Evolutionary conservation across 2,113 vertebrate species (phyloP), one percentile per base, ranked within the genome.

Genomic region (Crotalus viridis): DNA sequence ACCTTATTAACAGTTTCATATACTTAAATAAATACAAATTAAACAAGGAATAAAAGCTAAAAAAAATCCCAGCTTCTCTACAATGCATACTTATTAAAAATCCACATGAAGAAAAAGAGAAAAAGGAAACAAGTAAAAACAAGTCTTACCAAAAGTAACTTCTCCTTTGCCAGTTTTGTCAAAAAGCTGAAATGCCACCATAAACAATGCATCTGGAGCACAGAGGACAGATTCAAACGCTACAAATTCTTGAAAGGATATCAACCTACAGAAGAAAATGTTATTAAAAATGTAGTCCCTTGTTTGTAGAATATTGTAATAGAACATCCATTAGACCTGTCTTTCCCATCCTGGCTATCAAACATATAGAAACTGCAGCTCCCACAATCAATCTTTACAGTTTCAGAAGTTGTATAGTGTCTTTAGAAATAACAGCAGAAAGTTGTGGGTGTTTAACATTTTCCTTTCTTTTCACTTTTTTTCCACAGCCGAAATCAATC

Each of bases 191-290:
- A 99, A 99, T 90, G 98, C 98, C 89, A 99, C 98, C 96, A 98
- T 97, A 95, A 98, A 99, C 94, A 98, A 97, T 1, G 98, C 98
- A 94, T 99, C 98, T 15, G 98, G 98, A 94, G 98, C 98, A 89
- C 98, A 99, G 61, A 99, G 97, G 95, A 98, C 98, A 48, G 98
- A 98, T 95, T 99, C 98, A 93, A 99, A 99, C 0, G 98, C 98
- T 93, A 98, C 97, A 97, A 99, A 99, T 97, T 99, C 98, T 96
- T 98, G 98, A 96, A 99, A 98, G 61, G 98, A 99, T 97, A 99
- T 98, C 97, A 99, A 94, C 96, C 98, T 99, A 96, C 46, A 93
- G 96, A 89, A 61, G 59, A 96, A 94, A 93, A 81, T 9, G 74
- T 81, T 81, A 81, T 81, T 81, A 81, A 39, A 81, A 43, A 81